Percentiles rank a stretch among this genome's conserved stretches.
These are phyloP conservation scores for Lophius piscatorius DNA, from an alignment of 2,113 vertebrate genomes.

Conservation along the genomic window DNA sequence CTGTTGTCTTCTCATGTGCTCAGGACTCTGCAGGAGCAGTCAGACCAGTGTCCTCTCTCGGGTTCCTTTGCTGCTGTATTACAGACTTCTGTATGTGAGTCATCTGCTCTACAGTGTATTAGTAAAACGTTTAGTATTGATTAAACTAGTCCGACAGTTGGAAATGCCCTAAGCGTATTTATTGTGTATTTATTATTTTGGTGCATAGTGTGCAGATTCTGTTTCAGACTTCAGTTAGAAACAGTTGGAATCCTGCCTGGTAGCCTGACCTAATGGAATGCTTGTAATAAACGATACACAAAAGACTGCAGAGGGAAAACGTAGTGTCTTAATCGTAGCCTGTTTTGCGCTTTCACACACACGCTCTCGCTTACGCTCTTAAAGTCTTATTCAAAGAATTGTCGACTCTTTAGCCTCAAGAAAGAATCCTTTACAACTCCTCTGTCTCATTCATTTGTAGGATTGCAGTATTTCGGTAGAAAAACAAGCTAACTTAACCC, in stretches of 20 bases:
- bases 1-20: conserved; percentile 20
- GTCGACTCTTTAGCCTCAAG: conserved; percentile 42
- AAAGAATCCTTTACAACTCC: conserved; percentile 41
- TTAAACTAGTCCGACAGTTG: no score
- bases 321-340: conserved; percentile 31
- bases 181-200: background rate
- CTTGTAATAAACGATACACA: conserved; percentile 48
- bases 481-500: conserved; percentile 21
- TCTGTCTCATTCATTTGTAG: conserved; percentile 36
- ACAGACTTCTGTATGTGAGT: conserved; percentile 4
- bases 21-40: background rate
- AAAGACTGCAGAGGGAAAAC: conserved; percentile 15
- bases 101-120: background rate
- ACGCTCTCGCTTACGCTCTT: conserved; percentile 8
- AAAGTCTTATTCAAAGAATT: conserved; percentile 40
- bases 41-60: background rate
- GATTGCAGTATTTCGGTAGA: conserved; percentile 21
- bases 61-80: background rate
- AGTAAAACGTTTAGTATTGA: conserved; percentile 2
- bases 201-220: conserved; percentile 16
- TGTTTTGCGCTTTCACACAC: conserved; percentile 12
- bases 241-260: conserved; percentile 38
- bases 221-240: conserved; percentile 32
- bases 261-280: conserved; percentile 44
- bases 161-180: no score